phyloP scores from a whole-genome alignment of 2,797 vertebrate species.

The Lophius americanus region DNA sequence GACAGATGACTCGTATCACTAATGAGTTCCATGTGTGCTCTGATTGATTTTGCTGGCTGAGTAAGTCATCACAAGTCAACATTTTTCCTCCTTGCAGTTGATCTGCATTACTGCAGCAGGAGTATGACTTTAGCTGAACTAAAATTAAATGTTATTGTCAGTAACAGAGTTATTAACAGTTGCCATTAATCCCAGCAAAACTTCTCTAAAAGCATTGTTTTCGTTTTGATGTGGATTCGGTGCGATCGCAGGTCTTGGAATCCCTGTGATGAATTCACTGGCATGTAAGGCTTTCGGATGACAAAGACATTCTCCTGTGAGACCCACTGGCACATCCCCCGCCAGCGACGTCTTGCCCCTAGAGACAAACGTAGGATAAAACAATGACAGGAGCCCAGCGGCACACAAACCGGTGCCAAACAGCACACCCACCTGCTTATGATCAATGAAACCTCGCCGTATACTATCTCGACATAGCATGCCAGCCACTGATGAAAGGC shows the following conservation, averaged over 20 bases:
- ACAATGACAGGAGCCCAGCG: slow-evolving; percentile 73
- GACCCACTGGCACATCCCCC: slow-evolving; percentile 71
- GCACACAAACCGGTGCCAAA: slow-evolving; percentile 61
- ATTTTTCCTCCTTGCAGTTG: slow-evolving; percentile 7
- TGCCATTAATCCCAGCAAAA: slow-evolving; percentile 12
- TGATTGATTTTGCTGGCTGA: neutral
- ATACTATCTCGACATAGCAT: slow-evolving; percentile 64
- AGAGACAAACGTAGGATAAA: slow-evolving; percentile 77
- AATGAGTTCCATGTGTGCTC: slow-evolving; percentile 12
- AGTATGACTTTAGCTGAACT: slow-evolving; percentile 6
- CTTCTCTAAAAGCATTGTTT: slow-evolving; percentile 25
- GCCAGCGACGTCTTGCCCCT: slow-evolving; percentile 72
- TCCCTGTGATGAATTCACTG: slow-evolving; percentile 58
- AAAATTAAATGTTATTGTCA: neutral
- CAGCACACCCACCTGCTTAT: slow-evolving; percentile 73
- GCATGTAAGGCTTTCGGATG: slow-evolving; percentile 63
- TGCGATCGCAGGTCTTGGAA: slow-evolving; percentile 37
- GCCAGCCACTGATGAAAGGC: slow-evolving; percentile 79
- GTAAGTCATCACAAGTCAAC: slow-evolving; percentile 15
- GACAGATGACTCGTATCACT: slow-evolving; percentile 8
- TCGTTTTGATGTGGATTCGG: slow-evolving; percentile 29
- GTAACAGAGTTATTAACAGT: slow-evolving; percentile 13
- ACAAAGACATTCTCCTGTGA: slow-evolving; percentile 75
- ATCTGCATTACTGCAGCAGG: neutral
- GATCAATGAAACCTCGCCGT: slow-evolving; percentile 74